phyloP scores from a whole-genome alignment of 2,113 vertebrate species.

The Thunnus maccoyii region DNA sequence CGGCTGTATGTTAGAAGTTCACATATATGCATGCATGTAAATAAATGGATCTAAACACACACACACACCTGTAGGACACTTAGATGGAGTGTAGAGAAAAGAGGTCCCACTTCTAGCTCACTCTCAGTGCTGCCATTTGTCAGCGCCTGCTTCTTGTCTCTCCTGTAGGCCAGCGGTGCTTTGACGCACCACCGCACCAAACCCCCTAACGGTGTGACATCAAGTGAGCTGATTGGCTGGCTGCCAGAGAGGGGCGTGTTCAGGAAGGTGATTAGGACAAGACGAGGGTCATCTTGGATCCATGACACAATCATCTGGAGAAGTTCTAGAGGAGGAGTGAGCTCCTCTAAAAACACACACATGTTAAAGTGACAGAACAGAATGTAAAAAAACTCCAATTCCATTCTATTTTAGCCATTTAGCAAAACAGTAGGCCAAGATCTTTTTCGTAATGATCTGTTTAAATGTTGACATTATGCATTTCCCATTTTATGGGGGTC shows the following conservation, averaged over 20 bases:
- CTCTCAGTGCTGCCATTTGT: slow-evolving; percentile 76
- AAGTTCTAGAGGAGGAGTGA: slow-evolving; percentile 92
- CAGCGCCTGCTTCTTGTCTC: slow-evolving; percentile 84
- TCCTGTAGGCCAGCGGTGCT: slow-evolving; percentile 90
- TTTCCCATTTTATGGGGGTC: not conserved
- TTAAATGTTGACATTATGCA: no score
- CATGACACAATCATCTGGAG: slow-evolving; percentile 95
- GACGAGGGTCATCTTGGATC: slow-evolving; percentile 94
- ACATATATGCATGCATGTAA: no score
- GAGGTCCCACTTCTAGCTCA: slow-evolving; percentile 78
- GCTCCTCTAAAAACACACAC: slow-evolving; percentile 87
- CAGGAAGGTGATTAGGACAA: slow-evolving; percentile 94
- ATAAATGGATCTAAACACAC: slow-evolving; percentile 44
- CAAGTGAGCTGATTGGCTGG: slow-evolving; percentile 91
- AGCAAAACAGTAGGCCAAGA: not conserved
- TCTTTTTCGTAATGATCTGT: no score
- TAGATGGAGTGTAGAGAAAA: slow-evolving; percentile 96
- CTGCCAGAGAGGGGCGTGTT: slow-evolving; percentile 92
- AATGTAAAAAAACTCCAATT: not conserved
- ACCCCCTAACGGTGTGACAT: slow-evolving; percentile 92
- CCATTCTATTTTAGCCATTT: not conserved
- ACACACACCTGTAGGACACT: slow-evolving; percentile 94
- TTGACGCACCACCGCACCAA: slow-evolving; percentile 96
- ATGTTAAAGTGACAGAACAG: not conserved
- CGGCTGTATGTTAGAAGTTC: not conserved